These are phyloP conservation scores for Ambastaia sidthimunki DNA, from an alignment of 2,797 vertebrate genomes.

Conservation along the genomic window DNA sequence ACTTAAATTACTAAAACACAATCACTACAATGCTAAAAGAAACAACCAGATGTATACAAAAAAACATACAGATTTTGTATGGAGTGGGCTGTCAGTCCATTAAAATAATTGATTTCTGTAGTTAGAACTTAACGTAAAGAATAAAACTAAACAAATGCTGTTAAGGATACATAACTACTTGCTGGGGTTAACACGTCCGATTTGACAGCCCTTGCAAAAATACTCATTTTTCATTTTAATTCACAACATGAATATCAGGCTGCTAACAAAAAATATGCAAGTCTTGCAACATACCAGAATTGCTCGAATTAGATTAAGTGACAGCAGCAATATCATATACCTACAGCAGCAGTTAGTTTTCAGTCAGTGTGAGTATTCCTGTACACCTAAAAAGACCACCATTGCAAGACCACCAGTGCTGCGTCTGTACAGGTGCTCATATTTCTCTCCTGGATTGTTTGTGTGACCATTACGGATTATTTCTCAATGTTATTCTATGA, in stretches of 20 bases:
- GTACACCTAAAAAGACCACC: neutral
- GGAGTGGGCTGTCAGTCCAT: neutral
- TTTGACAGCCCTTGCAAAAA: neutral
- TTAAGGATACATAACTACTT: neutral
- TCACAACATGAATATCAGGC: neutral
- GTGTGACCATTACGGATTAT: too few relatives aligned
- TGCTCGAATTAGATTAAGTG: slow-evolving; percentile 6
- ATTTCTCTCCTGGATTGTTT: neutral
- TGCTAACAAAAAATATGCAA: neutral
- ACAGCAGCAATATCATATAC: slow-evolving; percentile 21
- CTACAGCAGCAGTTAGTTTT: slow-evolving; percentile 4
- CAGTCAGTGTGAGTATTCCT: neutral
- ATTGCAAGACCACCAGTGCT: slow-evolving; percentile 14
- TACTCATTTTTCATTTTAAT: neutral
- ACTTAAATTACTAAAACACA: too few relatives aligned
- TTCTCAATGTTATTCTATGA: neutral
- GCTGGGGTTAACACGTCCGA: neutral
- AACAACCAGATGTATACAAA: neutral
- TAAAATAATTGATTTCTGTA: neutral
- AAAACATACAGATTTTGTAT: neutral
- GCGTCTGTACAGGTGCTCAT: slow-evolving; percentile 9
- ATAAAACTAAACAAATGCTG: neutral
- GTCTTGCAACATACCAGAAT: neutral
- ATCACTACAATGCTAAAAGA: too few relatives aligned
- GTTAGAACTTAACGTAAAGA: neutral